Evolutionary conservation across 2,113 vertebrate species (phyloP).

Genomic region (Ginglymostoma cirratum): DNA sequence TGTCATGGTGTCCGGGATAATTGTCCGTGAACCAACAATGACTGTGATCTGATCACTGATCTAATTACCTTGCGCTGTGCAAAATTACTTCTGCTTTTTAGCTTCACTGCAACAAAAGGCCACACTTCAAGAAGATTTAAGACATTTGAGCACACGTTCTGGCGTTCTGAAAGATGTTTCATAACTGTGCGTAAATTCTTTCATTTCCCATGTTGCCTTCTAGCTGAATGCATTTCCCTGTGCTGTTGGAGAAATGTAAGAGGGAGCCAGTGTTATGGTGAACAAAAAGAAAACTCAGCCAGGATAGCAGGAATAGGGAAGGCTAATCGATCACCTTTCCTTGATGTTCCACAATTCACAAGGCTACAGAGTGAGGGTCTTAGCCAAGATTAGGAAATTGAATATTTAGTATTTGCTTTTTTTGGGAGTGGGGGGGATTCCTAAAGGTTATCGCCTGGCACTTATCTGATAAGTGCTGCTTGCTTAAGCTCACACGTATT

Average conservation of each 20-base stretch:
- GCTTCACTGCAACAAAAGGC: not conserved
- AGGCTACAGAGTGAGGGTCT: constrained; percentile 48
- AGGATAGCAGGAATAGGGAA: not conserved
- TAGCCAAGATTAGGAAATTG: constrained; percentile 60
- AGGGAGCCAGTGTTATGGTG: not conserved
- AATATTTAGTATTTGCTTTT: constrained; percentile 57
- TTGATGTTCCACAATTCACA: constrained; percentile 48
- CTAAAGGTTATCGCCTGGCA: constrained; percentile 81
- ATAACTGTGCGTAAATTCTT: not conserved
- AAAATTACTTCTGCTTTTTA: not conserved
- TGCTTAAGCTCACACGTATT: constrained; percentile 49
- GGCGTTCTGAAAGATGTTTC: not conserved
- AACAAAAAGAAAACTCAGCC: not conserved
- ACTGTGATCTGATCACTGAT: not conserved
- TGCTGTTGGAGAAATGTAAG: not conserved
- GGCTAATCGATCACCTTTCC: constrained; percentile 40
- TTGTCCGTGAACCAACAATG: not conserved
- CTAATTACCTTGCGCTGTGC: not conserved
- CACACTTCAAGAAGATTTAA: not conserved
- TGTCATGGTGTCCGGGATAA: not conserved
- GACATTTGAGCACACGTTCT: not conserved
- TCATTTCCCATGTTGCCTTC: not conserved
- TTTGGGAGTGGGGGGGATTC: constrained; percentile 53
- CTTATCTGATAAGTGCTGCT: constrained; percentile 62
- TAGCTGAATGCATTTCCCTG: not conserved